Evolutionary conservation across 2,113 vertebrate species (phyloP).

Genomic region (Oophaga pumilio): DNA sequence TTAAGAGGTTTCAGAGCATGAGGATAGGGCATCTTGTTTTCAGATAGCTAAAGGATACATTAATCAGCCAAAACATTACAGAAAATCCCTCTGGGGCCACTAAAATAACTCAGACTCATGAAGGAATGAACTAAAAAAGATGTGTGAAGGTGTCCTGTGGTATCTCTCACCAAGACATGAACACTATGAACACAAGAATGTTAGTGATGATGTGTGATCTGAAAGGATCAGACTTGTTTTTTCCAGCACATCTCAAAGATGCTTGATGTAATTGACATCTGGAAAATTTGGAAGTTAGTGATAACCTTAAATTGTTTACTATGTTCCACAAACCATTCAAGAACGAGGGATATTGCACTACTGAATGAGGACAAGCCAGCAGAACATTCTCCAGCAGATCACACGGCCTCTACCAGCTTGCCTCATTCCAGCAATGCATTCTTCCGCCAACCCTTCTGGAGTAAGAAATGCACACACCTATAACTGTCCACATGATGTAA

Average conservation of each 20-base stretch:
- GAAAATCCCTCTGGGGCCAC: neutral
- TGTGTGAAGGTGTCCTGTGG: neutral
- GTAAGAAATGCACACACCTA: too few relatives aligned
- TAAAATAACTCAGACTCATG: too few relatives aligned
- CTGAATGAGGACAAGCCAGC: neutral
- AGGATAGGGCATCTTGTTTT: neutral
- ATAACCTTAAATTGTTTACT: neutral
- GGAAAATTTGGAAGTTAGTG: neutral
- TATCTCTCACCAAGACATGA: neutral
- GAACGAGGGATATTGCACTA: neutral
- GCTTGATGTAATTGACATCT: neutral
- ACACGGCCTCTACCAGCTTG: too few relatives aligned
- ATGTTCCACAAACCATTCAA: neutral
- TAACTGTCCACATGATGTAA: too few relatives aligned
- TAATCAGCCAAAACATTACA: neutral
- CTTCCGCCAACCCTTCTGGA: too few relatives aligned
- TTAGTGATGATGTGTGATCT: too few relatives aligned
- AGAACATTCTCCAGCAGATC: too few relatives aligned
- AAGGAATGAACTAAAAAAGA: neutral
- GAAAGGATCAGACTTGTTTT: too few relatives aligned
- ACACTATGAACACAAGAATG: too few relatives aligned
- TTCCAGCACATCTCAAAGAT: neutral
- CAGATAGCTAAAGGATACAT: neutral
- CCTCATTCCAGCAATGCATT: too few relatives aligned
- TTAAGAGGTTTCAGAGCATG: neutral